Percentiles rank a stretch among this genome's conserved stretches.
These are phyloP conservation scores for Drosophila pegasa DNA, from an alignment of 2,888 invertebrate species.

Conservation along the genomic window DNA sequence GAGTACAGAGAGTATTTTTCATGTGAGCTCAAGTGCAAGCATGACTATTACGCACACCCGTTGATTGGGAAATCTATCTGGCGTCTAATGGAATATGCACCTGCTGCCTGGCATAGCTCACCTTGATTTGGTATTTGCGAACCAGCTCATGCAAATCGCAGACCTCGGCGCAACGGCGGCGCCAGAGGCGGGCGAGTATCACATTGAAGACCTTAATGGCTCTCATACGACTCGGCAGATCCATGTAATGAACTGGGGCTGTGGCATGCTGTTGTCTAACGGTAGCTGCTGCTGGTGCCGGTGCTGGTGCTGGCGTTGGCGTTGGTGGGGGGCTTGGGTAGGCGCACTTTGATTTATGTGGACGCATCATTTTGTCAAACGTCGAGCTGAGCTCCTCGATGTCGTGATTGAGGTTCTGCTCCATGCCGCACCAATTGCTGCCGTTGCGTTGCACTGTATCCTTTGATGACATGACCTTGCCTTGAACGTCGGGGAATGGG, in stretches of 20 bases:
- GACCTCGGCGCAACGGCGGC: slow-evolving; percentile 47
- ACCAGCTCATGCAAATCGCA: slow-evolving; percentile 22
- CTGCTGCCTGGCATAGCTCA: slow-evolving; percentile 4
- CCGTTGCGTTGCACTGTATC: slow-evolving; percentile 17
- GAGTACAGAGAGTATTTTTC: too few relatives aligned
- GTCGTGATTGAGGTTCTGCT: slow-evolving; percentile 1
- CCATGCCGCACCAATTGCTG: slow-evolving; percentile 7
- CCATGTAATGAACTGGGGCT: slow-evolving; percentile 14
- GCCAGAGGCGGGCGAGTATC: slow-evolving; percentile 38
- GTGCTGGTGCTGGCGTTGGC: background rate
- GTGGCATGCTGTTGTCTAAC: background rate
- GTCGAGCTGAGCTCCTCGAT: slow-evolving; percentile 16
- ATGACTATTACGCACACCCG: too few relatives aligned
- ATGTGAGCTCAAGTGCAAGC: too few relatives aligned
- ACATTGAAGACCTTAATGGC: slow-evolving; percentile 43
- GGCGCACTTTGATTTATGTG: slow-evolving; percentile 5
- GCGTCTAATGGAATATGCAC: background rate
- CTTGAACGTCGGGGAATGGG: background rate
- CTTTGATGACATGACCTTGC: slow-evolving; percentile 40
- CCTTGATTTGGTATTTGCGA: slow-evolving; percentile 32
- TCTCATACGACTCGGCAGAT: slow-evolving; percentile 17
- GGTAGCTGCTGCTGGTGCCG: background rate
- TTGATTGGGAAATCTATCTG: background rate
- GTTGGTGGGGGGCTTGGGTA: background rate
- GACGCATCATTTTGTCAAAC: slow-evolving; percentile 26